phyloP scores from a whole-genome alignment of 2,797 vertebrate species.

The Vultur gryphus region DNA sequence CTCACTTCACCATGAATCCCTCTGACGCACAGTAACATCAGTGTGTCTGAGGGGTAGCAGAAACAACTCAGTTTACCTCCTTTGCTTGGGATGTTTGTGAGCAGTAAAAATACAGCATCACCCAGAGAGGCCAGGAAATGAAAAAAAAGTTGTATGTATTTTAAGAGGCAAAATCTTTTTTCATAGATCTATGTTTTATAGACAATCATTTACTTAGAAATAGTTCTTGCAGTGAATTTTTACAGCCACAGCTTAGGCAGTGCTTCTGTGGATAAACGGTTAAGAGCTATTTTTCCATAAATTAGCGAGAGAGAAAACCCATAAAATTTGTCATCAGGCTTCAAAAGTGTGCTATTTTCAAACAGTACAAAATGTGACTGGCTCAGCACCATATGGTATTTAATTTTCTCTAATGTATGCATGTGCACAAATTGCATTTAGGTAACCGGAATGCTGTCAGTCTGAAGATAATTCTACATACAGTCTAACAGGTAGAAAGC shows the following conservation, averaged over 20 bases:
- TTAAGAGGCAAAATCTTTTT: neutral
- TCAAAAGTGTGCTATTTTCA: conserved; percentile 63
- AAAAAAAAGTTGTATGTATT: neutral
- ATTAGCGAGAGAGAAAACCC: conserved; percentile 43
- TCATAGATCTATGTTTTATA: conserved; percentile 2
- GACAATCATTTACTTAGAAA: conserved; percentile 22
- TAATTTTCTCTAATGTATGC: conserved; percentile 66
- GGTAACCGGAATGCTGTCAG: conserved; percentile 31
- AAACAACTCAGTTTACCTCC: neutral
- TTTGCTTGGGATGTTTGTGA: neutral
- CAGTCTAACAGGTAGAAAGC: conserved; percentile 13
- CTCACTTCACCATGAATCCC: neutral
- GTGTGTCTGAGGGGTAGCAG: neutral
- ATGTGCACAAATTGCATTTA: conserved; percentile 57
- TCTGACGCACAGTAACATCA: neutral
- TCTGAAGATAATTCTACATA: conserved; percentile 39
- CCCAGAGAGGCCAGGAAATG: neutral
- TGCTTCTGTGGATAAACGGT: conserved; percentile 46
- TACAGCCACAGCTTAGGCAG: neutral
- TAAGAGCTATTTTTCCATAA: conserved; percentile 57
- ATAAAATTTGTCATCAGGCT: conserved; percentile 64
- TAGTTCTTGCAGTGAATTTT: conserved; percentile 35
- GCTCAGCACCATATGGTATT: conserved; percentile 69
- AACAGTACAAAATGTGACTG: conserved; percentile 66
- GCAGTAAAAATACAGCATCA: neutral